phyloP scores from a whole-genome alignment of 2,888 invertebrate genomes.

The Tribolium freemani region DNA sequence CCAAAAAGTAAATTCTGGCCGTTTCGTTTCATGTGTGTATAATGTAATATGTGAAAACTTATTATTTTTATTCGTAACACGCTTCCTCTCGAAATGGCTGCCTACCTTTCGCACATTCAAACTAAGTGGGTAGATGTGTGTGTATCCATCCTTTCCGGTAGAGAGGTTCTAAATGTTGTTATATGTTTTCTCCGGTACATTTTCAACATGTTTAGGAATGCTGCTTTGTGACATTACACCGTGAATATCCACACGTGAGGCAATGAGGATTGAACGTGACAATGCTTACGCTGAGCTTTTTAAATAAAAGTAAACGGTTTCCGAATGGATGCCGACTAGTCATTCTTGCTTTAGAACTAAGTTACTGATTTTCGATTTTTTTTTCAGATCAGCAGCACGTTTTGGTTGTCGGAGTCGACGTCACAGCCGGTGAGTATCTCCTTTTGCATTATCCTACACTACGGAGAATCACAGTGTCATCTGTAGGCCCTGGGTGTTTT shows the following conservation, averaged over 20 bases:
- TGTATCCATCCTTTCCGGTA: constrained; percentile 23
- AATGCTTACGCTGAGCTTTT: constrained; percentile 28
- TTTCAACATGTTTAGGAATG: constrained; percentile 48
- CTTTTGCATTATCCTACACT: not conserved
- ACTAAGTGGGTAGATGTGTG: constrained; percentile 20
- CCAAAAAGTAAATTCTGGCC: not conserved
- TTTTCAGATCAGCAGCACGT: constrained; percentile 27
- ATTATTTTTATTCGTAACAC: constrained; percentile 45
- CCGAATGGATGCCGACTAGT: constrained; percentile 1
- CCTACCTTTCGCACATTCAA: constrained; percentile 40
- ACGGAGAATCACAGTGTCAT: constrained; percentile 9
- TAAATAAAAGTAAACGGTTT: constrained; percentile 27
- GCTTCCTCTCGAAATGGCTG: constrained; percentile 30
- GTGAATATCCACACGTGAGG: constrained; percentile 55
- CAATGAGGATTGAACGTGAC: constrained; percentile 57
- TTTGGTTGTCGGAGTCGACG: constrained; percentile 36
- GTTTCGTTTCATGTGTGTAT: not conserved
- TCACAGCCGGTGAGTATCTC: constrained; percentile 44
- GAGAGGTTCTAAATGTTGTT: constrained; percentile 44
- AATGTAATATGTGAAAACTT: constrained; percentile 1
- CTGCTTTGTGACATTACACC: constrained; percentile 46
- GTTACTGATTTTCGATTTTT: constrained; percentile 25
- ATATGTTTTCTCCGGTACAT: constrained; percentile 45
- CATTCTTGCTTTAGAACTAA: not conserved
- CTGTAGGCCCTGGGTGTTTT: not conserved